Conservation (phyloP, 2,113 vertebrate species). For the Bos javanicus region DNA sequence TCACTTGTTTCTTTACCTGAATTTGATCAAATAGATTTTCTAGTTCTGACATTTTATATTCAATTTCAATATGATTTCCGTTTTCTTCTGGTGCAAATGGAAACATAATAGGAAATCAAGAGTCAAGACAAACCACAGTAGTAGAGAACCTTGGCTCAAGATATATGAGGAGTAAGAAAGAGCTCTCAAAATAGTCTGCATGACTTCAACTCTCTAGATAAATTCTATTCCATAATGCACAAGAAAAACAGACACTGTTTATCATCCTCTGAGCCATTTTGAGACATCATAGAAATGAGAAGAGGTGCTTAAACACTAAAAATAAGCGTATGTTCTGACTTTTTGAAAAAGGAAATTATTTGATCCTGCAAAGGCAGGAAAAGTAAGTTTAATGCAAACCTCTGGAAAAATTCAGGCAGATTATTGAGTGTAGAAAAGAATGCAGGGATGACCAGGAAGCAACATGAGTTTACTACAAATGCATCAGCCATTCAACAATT, state of each 20-base stretch:
- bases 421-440: neutral
- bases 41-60: slow-evolving; percentile 36
- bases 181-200: neutral
- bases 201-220: neutral
- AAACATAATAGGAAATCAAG: slow-evolving; percentile 11
- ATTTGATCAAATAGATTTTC: slow-evolving; percentile 38
- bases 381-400: neutral
- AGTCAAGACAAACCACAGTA: neutral
- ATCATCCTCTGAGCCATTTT: neutral
- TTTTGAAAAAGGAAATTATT: slow-evolving; percentile 9
- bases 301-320: neutral
- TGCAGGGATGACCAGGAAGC: neutral
- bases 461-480: neutral
- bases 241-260: neutral
- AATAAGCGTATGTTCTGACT: neutral
- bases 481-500: neutral
- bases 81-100: slow-evolving; percentile 31
- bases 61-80: slow-evolving; percentile 37
- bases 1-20: slow-evolving; percentile 28
- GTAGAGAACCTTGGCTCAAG: neutral
- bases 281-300: neutral
- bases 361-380: neutral
- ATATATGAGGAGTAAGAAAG: neutral
- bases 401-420: neutral
- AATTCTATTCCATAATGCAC: neutral